Evolutionary conservation across 1,140 invertebrate species (phyloP).

Genomic region (Bombus consobrinus): DNA sequence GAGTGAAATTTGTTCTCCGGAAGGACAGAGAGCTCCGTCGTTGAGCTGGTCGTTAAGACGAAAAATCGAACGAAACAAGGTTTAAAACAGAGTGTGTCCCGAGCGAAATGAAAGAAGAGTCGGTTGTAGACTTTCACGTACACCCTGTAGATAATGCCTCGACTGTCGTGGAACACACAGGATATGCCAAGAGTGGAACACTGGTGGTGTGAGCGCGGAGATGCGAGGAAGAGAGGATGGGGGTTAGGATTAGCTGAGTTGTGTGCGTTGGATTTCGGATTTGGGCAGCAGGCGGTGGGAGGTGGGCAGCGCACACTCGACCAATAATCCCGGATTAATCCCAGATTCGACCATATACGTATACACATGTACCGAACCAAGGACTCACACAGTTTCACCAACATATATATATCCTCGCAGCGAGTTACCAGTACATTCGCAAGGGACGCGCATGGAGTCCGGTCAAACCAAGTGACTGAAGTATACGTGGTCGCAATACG

Average conservation of each 20-base stretch:
- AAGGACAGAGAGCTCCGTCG: not conserved
- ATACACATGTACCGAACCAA: conserved; percentile 42
- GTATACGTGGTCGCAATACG: conserved; percentile 22
- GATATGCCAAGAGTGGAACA: conserved; percentile 57
- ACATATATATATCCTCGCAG: conserved; percentile 16
- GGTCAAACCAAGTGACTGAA: conserved; percentile 63
- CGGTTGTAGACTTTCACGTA: conserved; percentile 40
- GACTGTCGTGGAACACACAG: conserved; percentile 57
- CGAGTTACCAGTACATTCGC: conserved; percentile 9
- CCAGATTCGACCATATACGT: conserved; percentile 62
- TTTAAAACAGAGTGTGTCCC: not conserved
- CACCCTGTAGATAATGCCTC: conserved; percentile 70
- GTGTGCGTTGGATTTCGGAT: conserved; percentile 82
- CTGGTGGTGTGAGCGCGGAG: conserved; percentile 32
- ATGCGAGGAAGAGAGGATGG: conserved; percentile 41
- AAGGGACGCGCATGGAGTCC: conserved; percentile 43
- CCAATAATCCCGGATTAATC: conserved; percentile 81
- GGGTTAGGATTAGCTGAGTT: conserved; percentile 79
- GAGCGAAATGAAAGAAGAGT: not conserved
- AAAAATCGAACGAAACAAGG: not conserved
- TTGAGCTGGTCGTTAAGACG: not conserved
- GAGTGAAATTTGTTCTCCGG: not conserved
- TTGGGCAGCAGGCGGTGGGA: conserved; percentile 66
- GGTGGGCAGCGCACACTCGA: conserved; percentile 70
- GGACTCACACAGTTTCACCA: not conserved